Conservation (phyloP, 1,140 invertebrate genomes). For the Diorhabda sublineata region DNA sequence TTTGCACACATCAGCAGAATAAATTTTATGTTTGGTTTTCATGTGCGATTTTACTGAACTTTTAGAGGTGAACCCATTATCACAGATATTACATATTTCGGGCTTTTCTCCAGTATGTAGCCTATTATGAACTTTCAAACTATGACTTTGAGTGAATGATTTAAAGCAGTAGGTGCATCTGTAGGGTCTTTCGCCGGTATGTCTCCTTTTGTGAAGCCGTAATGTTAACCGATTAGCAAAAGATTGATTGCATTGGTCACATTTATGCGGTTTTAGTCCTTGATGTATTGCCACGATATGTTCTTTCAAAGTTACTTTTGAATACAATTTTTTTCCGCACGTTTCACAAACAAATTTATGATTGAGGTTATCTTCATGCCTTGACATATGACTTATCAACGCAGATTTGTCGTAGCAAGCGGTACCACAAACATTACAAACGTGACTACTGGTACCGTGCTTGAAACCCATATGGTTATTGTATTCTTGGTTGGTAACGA, state of each 20-base stretch:
- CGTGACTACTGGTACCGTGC: slow-evolving; percentile 25
- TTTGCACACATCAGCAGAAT: slow-evolving; percentile 28
- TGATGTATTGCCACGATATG: slow-evolving; percentile 29
- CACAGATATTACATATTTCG: slow-evolving; percentile 64
- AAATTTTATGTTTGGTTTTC: slow-evolving; percentile 21
- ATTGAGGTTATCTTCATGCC: slow-evolving; percentile 31
- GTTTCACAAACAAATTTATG: slow-evolving; percentile 46
- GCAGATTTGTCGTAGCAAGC: slow-evolving; percentile 23
- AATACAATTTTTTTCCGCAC: slow-evolving; percentile 45
- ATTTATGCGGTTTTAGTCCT: slow-evolving; percentile 24
- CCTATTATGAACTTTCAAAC: slow-evolving; percentile 63
- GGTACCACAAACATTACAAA: slow-evolving; percentile 35
- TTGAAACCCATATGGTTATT: slow-evolving; percentile 27
- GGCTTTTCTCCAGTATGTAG: slow-evolving; percentile 73
- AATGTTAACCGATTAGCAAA: slow-evolving; percentile 24
- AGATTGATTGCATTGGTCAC: slow-evolving; percentile 34
- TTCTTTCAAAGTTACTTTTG: slow-evolving; percentile 26
- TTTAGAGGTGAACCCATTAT: slow-evolving; percentile 52
- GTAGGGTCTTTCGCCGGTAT: slow-evolving; percentile 58
- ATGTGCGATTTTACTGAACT: slow-evolving; percentile 41
- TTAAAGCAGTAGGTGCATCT: slow-evolving; percentile 34
- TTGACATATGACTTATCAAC: slow-evolving; percentile 31
- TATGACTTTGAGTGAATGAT: slow-evolving; percentile 28
- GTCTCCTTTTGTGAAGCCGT: slow-evolving; percentile 57
- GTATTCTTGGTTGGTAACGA: slow-evolving; percentile 30